These are phyloP conservation scores for Dioctria linearis DNA, from an alignment of 2,888 invertebrate species.

Conservation along the genomic window DNA sequence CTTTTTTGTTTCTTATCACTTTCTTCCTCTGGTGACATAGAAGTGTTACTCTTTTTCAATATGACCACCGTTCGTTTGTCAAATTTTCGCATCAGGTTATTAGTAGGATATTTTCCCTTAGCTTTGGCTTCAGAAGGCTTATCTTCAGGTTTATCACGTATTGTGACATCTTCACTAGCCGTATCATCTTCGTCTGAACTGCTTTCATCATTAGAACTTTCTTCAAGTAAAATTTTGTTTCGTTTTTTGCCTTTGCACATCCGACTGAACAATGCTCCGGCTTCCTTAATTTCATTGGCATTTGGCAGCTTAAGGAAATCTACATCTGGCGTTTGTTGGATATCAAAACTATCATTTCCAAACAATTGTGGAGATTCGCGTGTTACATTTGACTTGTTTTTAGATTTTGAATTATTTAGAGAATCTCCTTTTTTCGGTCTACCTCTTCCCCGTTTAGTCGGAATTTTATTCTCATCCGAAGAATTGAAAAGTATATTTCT, in stretches of 20 bases:
- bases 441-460: neutral
- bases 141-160: constrained; percentile 11
- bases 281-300: constrained; percentile 31
- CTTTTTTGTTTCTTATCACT: neutral
- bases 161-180: no score
- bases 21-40: neutral
- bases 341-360: neutral
- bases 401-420: no score
- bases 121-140: neutral
- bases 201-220: constrained; percentile 22
- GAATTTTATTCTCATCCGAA: neutral
- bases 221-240: constrained; percentile 25
- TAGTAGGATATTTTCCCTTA: neutral
- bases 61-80: neutral
- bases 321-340: constrained; percentile 43
- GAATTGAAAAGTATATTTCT: neutral
- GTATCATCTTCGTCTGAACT: neutral
- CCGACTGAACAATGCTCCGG: constrained; percentile 39
- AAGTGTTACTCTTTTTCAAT: neutral
- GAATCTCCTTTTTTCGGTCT: no score
- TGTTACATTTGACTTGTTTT: neutral
- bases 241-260: constrained; percentile 12
- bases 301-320: constrained; percentile 48
- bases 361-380: neutral
- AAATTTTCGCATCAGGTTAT: neutral